phyloP scores from a whole-genome alignment of 1,140 invertebrate species.

The Temnothorax curvispinosus region DNA sequence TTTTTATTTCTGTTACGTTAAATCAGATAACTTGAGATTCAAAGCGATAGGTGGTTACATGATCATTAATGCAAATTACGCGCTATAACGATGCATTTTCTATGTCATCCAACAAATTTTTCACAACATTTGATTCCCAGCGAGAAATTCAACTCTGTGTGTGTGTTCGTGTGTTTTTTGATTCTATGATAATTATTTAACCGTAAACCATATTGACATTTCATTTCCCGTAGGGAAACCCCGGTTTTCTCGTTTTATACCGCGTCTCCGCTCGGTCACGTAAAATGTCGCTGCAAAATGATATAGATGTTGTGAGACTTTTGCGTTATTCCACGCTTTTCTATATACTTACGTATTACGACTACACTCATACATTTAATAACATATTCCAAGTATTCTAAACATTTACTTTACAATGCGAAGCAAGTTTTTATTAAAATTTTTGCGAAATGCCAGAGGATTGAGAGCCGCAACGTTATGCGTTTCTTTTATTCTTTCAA shows the following conservation, averaged over 20 bases:
- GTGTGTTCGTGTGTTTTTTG: too few species aligned
- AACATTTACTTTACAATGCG: background rate
- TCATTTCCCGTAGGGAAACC: background rate
- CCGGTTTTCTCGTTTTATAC: background rate
- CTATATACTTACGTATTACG: background rate
- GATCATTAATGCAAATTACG: slow-evolving; percentile 10
- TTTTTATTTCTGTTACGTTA: background rate
- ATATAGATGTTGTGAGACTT: slow-evolving; percentile 4
- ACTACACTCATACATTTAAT: background rate
- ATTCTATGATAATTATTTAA: slow-evolving; percentile 34
- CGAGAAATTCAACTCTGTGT: background rate
- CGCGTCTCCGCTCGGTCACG: background rate
- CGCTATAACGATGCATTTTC: background rate
- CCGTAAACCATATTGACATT: slow-evolving; percentile 20
- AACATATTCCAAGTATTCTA: background rate
- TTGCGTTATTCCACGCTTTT: slow-evolving; percentile 11
- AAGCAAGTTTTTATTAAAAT: slow-evolving; percentile 22
- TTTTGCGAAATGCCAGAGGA: background rate
- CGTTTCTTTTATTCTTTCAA: background rate
- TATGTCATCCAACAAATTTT: background rate
- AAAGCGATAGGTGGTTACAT: background rate
- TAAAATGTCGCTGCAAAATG: slow-evolving; percentile 37
- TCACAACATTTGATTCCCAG: background rate
- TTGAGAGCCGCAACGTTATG: background rate
- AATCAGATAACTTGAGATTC: slow-evolving; percentile 7